Conservation (phyloP, 2,888 invertebrate genomes). For the Sepiola atlantica region DNA sequence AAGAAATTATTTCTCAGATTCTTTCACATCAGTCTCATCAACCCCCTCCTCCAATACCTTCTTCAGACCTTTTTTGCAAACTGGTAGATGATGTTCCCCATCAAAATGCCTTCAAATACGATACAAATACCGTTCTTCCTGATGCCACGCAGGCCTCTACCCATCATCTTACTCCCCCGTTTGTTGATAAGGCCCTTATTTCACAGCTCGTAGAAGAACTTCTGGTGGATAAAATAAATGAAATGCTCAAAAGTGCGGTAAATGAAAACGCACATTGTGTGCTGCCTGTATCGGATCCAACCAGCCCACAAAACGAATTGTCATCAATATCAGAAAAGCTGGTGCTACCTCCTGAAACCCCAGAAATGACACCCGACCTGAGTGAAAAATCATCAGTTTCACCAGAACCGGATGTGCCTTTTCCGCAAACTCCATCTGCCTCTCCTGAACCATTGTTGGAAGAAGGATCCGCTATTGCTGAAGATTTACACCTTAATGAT, state of each 20-base stretch:
- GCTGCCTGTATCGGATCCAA: neutral
- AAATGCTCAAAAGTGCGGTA: neutral
- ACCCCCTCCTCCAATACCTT: neutral
- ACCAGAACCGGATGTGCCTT: neutral
- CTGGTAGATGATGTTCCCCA: neutral
- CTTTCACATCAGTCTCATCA: neutral
- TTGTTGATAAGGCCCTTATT: neutral
- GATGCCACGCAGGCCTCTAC: too few species aligned
- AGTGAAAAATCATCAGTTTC: neutral
- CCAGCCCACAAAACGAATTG: neutral
- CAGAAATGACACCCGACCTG: neutral
- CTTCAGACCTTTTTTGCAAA: neutral
- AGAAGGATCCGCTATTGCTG: neutral
- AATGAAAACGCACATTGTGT: neutral
- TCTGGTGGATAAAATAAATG: constrained; percentile 37
- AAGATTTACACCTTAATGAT: neutral
- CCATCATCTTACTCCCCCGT: neutral
- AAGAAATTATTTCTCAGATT: constrained; percentile 34
- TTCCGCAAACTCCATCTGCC: neutral
- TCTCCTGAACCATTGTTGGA: neutral
- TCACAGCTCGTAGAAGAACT: constrained; percentile 8
- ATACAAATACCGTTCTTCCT: neutral
- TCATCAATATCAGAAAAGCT: neutral
- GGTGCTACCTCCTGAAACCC: neutral
- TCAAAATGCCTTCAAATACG: neutral